These are phyloP conservation scores for Acanthopagrus latus DNA, from an alignment of 2,797 vertebrate species.

Conservation along the genomic window DNA sequence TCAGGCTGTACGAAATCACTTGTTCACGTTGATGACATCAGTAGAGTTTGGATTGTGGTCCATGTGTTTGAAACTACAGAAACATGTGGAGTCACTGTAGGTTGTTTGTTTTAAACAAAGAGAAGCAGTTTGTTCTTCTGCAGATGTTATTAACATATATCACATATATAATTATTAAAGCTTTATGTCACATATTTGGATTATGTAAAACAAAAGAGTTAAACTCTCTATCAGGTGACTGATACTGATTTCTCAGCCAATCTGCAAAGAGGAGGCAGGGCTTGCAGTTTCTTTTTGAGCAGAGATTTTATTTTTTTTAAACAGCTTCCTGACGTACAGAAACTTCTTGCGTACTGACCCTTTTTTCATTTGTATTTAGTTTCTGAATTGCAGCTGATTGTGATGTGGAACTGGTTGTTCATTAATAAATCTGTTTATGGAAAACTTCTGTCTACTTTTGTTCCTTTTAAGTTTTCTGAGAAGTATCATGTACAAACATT, in stretches of 20 bases:
- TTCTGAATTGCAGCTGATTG: conserved; percentile 51
- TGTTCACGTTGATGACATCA: background rate
- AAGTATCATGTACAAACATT: no score
- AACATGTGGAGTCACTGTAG: background rate
- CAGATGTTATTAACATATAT: background rate
- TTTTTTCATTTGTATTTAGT: conserved; percentile 34
- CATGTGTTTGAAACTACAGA: background rate
- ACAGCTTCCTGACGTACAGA: background rate
- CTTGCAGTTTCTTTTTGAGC: conserved; percentile 8
- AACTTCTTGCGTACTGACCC: conserved; percentile 13
- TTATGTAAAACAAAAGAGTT: background rate
- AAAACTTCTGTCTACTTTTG: background rate
- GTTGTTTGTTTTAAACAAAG: no score
- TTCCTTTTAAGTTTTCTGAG: no score
- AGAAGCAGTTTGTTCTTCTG: background rate
- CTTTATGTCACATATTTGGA: background rate
- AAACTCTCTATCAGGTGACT: background rate
- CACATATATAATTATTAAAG: background rate
- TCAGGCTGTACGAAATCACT: conserved; percentile 17
- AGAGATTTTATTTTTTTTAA: conserved; percentile 38
- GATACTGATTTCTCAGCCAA: conserved; percentile 2
- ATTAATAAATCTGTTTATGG: conserved; percentile 51
- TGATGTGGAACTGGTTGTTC: conserved; percentile 45
- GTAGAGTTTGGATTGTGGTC: background rate
- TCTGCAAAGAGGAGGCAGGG: background rate